Conservation (phyloP, 2,797 vertebrate genomes). For the Huso huso region DNA sequence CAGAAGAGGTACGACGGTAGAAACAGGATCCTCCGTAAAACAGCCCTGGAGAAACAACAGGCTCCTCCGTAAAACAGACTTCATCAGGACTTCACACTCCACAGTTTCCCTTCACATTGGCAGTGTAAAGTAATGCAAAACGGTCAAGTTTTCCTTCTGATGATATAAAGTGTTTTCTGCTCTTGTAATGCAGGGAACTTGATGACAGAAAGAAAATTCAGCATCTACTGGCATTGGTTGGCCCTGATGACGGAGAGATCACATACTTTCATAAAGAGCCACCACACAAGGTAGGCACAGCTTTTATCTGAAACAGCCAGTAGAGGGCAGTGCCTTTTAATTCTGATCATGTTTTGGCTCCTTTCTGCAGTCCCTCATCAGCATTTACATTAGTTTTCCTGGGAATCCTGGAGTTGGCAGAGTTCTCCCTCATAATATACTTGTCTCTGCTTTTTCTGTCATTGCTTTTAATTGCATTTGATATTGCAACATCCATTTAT, state of each 20-base stretch:
- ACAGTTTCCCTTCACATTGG: too few relatives aligned
- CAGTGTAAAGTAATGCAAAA: not conserved
- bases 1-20: too few relatives aligned
- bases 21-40: too few relatives aligned
- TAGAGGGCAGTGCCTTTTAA: too few relatives aligned
- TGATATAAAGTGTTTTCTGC: not conserved
- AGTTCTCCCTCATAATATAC: too few relatives aligned
- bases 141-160: not conserved
- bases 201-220: constrained; percentile 94
- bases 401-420: too few relatives aligned
- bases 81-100: too few relatives aligned
- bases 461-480: not conserved
- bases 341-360: too few relatives aligned
- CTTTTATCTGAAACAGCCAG: not conserved
- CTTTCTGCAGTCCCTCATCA: too few relatives aligned
- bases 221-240: constrained; percentile 76
- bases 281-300: constrained; percentile 73
- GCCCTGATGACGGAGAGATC: constrained; percentile 71
- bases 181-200: constrained; percentile 66
- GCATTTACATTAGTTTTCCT: too few relatives aligned
- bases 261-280: constrained; percentile 89
- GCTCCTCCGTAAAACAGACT: too few relatives aligned
- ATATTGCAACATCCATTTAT: constrained; percentile 10
- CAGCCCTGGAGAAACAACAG: too few relatives aligned
- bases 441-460: not conserved